Evolutionary conservation across 1,140 invertebrate genomes (phyloP).

Genomic region (Trichonephila clavata): DNA sequence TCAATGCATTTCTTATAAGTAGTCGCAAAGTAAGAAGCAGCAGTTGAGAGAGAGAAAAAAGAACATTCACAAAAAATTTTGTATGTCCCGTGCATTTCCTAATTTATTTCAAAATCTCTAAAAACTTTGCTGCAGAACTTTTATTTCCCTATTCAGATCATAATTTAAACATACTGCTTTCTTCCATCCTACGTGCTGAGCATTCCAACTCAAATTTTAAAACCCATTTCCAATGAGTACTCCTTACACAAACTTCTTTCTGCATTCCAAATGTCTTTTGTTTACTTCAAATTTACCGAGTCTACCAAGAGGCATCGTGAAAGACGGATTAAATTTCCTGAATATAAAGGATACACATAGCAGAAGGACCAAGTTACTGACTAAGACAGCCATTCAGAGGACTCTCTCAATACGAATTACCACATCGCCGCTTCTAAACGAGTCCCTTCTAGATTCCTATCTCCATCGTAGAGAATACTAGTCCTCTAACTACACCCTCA

Average conservation of each 20-base stretch:
- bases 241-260: neutral
- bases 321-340: neutral
- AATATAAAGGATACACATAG: neutral
- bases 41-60: no score
- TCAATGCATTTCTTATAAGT: no score
- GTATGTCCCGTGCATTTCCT: no score
- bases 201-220: neutral
- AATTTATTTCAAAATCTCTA: no score
- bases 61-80: no score
- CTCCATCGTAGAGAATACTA: slow-evolving; percentile 6
- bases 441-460: slow-evolving; percentile 64
- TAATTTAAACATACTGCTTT: neutral
- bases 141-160: no score
- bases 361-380: neutral
- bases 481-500: slow-evolving; percentile 47
- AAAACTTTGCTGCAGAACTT: no score
- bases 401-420: slow-evolving; percentile 37
- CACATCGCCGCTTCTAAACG: slow-evolving; percentile 32
- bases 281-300: neutral
- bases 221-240: neutral
- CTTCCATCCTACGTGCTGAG: neutral
- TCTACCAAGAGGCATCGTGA: neutral
- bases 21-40: no score
- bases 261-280: neutral
- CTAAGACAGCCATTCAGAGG: neutral